Base-by-base conservation (phyloP, 2,888 invertebrate species). In the Pristionchus maxplancki region DNA sequence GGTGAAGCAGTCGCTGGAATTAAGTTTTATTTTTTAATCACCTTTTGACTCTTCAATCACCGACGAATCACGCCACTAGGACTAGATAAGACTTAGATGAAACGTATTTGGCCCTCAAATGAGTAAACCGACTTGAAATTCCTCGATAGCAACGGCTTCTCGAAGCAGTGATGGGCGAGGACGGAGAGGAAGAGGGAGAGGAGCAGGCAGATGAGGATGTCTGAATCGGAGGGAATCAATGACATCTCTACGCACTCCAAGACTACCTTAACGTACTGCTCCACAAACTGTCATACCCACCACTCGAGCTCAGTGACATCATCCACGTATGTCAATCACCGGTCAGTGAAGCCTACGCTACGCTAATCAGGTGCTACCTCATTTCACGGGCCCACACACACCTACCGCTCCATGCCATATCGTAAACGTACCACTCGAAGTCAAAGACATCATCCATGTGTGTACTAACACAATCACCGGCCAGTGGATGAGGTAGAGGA, bases 401-500 rank as follows among this genome's bases (percentile, higher is more conserved):
- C n/a, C n/a, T n/a, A n/a, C n/a, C n/a, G n/a, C n/a, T n/a, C n/a
- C n/a, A n/a, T n/a, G n/a, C n/a, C n/a, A n/a, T n/a, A n/a, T n/a
- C n/a, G n/a, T n/a, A n/a, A n/a, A n/a, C n/a, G n/a, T n/a, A n/a
- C n/a, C n/a, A n/a, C n/a, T n/a, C n/a, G n/a, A n/a, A n/a, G n/a
- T n/a, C n/a, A n/a, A n/a, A n/a, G 78, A n/a, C 40, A 78, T 11
- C 31, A 67, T 34, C 67, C 67, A 78, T 5, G 28, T 15, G 13
- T 44, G 44, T 0, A 48, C 44, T 0, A 78, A n/a, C 11, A 78
- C 78, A 15, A 78, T 78, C 0, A 78, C 78, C 3, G 78, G 78
- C 78, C 78, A 78, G 28, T 78, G 78, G 20, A 48, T 24, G 48
- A 78, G 78, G 37, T 78, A 78, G 44, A 78, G 78, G 15, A 78